Evolutionary conservation across 1,140 invertebrate genomes (phyloP).

Genomic region (Nautilus pompilius): DNA sequence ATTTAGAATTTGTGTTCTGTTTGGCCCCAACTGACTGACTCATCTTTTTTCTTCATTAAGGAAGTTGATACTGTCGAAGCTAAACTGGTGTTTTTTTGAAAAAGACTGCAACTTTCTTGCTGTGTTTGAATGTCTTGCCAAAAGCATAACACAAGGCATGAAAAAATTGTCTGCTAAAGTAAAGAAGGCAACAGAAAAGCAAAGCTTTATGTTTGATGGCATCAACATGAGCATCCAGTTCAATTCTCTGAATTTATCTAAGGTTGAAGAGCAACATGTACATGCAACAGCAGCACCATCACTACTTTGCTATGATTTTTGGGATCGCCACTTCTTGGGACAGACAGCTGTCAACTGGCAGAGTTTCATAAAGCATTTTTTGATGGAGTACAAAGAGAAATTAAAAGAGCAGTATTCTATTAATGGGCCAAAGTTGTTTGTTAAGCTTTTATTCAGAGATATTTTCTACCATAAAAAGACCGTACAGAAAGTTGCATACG

Average conservation of each 20-base stretch:
- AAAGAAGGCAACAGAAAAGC: too few relatives aligned
- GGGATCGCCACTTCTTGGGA: slow-evolving; percentile 32
- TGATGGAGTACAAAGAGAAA: slow-evolving; percentile 30
- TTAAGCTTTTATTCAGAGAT: slow-evolving; percentile 39
- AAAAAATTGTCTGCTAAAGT: too few relatives aligned
- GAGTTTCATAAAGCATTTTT: slow-evolving; percentile 28
- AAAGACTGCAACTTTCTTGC: slow-evolving; percentile 26
- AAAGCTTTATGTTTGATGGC: too few relatives aligned
- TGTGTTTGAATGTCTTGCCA: slow-evolving; percentile 22
- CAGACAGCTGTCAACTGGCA: slow-evolving; percentile 25
- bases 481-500: slow-evolving; percentile 16
- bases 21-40: too few relatives aligned
- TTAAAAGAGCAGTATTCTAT: slow-evolving; percentile 22
- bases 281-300: too few relatives aligned
- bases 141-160: slow-evolving; percentile 20
- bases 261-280: too few relatives aligned
- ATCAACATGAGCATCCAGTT: too few relatives aligned
- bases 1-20: too few relatives aligned
- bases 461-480: slow-evolving; percentile 27
- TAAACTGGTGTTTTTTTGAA: slow-evolving; percentile 45
- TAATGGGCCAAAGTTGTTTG: slow-evolving; percentile 26
- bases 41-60: too few relatives aligned
- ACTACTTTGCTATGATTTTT: slow-evolving; percentile 40
- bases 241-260: too few relatives aligned
- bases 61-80: slow-evolving; percentile 41